Evolutionary conservation across 2,888 invertebrate species (phyloP), one percentile per base, ranked within the genome.

Genomic region (Amphipyra tragopoginis): DNA sequence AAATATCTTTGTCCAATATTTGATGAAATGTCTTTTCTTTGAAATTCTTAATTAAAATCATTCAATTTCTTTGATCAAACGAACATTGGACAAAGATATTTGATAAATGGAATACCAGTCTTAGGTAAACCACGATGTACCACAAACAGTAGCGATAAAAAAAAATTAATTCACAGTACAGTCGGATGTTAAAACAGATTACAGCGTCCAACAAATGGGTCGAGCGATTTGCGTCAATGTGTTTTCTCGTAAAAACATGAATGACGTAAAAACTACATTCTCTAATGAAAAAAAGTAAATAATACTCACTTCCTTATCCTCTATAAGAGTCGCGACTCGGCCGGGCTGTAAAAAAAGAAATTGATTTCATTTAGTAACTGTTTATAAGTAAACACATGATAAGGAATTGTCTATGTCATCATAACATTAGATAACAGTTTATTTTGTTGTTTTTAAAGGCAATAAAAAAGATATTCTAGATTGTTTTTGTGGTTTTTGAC

Each of bases 271-370:
- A 67, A 62, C 3, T 15, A 15, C 26, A 44, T 36, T 47, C 39
- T 36, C 5, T 15, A 8, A 42, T 21, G 26, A 66, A 44, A 61
- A n/a, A 65, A 60, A 52, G 8, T 47, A 59, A 60, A 59, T 47
- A 42, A 68, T 85, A 89, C 96, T 96, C 94, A 98, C 98, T 96
- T 97, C 96, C 85, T 96, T 95, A 85, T 97, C 97, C 88, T 97
- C 96, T 56, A 98, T 95, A 50, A 98, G 95, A 21, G 98, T 98
- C 10, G 97, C 98, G 39, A 98, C 98, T 84, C 98, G 96, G 59
- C 98, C 98, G 65, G 98, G 98, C 98, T 98, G 96, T 69, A 97
- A 97, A 88, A 91, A 49, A 94, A 86, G 64, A 73, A 69, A 73
- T 61, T 29, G 33, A 43, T 50, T 64, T 33, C 7, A 42, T 62